Conservation (phyloP, 2,797 vertebrate genomes). For the Mormyrus proboscirostris region DNA sequence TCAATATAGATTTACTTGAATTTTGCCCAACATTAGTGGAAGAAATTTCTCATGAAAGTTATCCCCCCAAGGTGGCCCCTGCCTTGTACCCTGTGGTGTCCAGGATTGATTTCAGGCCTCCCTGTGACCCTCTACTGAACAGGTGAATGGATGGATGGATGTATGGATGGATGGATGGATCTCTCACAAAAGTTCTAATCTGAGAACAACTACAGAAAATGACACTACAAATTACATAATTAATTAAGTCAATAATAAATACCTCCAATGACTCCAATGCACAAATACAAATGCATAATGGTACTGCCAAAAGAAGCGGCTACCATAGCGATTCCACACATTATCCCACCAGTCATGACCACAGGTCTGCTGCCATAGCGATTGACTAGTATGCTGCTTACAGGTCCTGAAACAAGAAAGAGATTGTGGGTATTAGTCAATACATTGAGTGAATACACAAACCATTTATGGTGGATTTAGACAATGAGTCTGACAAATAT, state of each 20-base stretch:
- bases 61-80: background rate
- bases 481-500: background rate
- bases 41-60: background rate
- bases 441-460: background rate
- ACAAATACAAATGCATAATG: conserved; percentile 72
- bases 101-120: background rate
- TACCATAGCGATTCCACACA: conserved; percentile 67
- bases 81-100: background rate
- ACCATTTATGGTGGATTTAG: background rate
- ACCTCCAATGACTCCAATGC: conserved; percentile 73
- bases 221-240: background rate
- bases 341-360: conserved; percentile 66
- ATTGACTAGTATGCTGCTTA: conserved; percentile 69
- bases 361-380: conserved; percentile 70
- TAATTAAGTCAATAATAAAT: conserved; percentile 28
- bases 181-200: background rate
- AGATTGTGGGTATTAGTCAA: background rate
- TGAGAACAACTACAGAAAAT: background rate
- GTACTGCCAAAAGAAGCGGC: conserved; percentile 66
- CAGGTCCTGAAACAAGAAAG: conserved; percentile 53
- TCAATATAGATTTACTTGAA: background rate
- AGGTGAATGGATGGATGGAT: background rate
- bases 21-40: background rate
- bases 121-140: background rate
- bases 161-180: background rate